Evolutionary conservation across 2,888 invertebrate species (phyloP), one percentile per base, ranked within the genome.

Genomic region (Creontiades dilutus): DNA sequence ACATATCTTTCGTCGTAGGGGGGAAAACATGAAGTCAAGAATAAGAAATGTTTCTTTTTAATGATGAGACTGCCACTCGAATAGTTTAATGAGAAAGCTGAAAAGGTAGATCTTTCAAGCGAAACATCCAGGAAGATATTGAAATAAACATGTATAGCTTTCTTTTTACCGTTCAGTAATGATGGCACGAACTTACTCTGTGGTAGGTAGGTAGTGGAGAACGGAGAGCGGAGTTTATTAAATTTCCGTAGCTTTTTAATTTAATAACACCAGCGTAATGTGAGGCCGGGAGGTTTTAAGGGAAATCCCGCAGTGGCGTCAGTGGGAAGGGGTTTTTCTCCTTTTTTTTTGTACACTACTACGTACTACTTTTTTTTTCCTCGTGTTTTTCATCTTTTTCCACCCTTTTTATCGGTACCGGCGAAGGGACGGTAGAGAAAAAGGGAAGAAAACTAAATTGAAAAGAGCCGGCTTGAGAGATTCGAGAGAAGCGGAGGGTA

Each of bases 221-320:
- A 19, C 16, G 57, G 27, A 68, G 27, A 68, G 68, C 19, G 13
- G 68, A 68, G 68, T 68, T 68, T 68, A 68, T 68, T 68, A 68
- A 68, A 68, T 68, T 68, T 68, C 68, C 23, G 68, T 68, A 68
- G 68, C 68, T 68, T 68, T 68, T 68, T 68, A 68, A 68, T 68
- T 68, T 68, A 68, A 68, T 68, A 68, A 68, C 68, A 68, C 68
- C 68, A 68, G 68, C 68, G 68, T 68, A 68, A 68, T 68, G 68
- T 68, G 68, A 23, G 68, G 68, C 23, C 68, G 68, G 12, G 68
- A 68, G 68, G 68, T 68, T 68, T 68, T 68, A 68, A 68, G 68
- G 23, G 68, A 68, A 68, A 68, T 68, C 68, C 68, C 68, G 27
- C 68, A 68, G 68, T 23, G 27, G 68, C 68, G 23, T 68, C 68